These are phyloP conservation scores for Drosophila ustulata DNA, from an alignment of 2,888 invertebrate species.

Conservation along the genomic window DNA sequence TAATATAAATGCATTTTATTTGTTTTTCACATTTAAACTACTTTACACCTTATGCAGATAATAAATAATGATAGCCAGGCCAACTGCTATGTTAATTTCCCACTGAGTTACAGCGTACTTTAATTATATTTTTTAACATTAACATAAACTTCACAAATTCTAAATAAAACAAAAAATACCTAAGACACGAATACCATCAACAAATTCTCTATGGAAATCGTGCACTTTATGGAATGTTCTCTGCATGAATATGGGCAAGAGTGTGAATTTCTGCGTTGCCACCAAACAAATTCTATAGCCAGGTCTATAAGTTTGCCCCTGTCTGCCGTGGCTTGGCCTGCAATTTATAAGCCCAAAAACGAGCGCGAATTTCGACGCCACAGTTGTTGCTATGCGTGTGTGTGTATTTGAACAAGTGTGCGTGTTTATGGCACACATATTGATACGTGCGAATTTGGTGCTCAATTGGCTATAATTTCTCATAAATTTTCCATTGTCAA, in stretches of 20 bases:
- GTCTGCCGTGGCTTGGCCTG: slow-evolving; percentile 45
- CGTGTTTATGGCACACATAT: slow-evolving; percentile 21
- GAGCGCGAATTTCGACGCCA: slow-evolving; percentile 57
- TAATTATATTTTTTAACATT: neutral
- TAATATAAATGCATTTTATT: neutral
- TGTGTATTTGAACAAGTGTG: slow-evolving; percentile 28
- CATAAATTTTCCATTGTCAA: slow-evolving; percentile 59
- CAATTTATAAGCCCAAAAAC: slow-evolving; percentile 74
- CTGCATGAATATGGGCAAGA: slow-evolving; percentile 18
- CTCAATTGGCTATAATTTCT: slow-evolving; percentile 63
- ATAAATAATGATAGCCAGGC: too few species aligned
- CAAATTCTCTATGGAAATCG: slow-evolving; percentile 26
- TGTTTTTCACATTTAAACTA: too few species aligned
- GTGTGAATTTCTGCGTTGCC: slow-evolving; percentile 12
- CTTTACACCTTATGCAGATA: too few species aligned
- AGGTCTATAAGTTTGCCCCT: slow-evolving; percentile 26
- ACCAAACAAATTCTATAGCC: slow-evolving; percentile 26
- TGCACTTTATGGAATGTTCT: slow-evolving; percentile 43
- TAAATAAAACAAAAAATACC: neutral
- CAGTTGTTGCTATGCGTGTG: slow-evolving; percentile 22
- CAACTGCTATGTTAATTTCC: neutral
- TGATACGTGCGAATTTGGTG: slow-evolving; percentile 44
- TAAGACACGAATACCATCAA: neutral
- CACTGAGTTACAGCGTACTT: neutral
- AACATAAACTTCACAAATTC: neutral